Conservation (phyloP, 2,888 invertebrate genomes). For the Agrochola macilenta region DNA sequence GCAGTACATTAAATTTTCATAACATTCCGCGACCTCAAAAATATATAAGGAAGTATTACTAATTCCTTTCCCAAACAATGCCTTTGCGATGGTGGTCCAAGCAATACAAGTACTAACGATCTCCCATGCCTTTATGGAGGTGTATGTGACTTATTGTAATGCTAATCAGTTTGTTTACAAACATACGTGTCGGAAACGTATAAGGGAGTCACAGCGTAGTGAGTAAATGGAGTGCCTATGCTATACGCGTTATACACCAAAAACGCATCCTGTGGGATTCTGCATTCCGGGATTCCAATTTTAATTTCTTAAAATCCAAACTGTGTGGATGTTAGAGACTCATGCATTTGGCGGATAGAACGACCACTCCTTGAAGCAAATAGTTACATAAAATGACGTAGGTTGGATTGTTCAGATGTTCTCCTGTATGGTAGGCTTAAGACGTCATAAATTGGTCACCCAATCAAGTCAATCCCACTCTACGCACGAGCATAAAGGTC, state of each 20-base stretch:
- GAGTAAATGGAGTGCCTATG: slow-evolving; percentile 5
- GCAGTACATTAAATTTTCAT: background rate
- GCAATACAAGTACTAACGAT: slow-evolving; percentile 60
- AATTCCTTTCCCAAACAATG: slow-evolving; percentile 50
- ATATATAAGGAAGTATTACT: slow-evolving; percentile 30
- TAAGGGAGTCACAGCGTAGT: background rate
- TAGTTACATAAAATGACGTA: background rate
- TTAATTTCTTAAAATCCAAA: background rate
- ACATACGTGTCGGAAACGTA: slow-evolving; percentile 28
- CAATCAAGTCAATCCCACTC: too few species aligned
- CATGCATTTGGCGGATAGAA: background rate
- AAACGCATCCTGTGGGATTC: background rate
- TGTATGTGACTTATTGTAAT: slow-evolving; percentile 51
- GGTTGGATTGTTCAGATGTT: background rate
- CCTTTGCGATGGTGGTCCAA: slow-evolving; percentile 63
- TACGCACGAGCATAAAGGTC: background rate
- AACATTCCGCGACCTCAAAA: slow-evolving; percentile 6
- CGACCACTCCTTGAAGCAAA: background rate
- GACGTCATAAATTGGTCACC: background rate
- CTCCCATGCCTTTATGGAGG: slow-evolving; percentile 33
- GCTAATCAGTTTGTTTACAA: slow-evolving; percentile 58
- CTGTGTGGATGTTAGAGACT: background rate
- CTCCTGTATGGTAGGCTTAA: background rate
- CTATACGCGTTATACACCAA: background rate
- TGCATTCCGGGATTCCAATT: background rate